A percentile compares a stretch with the other conserved stretches of the same genome.
These are phyloP conservation scores for Drosophila pseudoobscura DNA, from an alignment of 1,140 invertebrate species.

Conservation along the genomic window DNA sequence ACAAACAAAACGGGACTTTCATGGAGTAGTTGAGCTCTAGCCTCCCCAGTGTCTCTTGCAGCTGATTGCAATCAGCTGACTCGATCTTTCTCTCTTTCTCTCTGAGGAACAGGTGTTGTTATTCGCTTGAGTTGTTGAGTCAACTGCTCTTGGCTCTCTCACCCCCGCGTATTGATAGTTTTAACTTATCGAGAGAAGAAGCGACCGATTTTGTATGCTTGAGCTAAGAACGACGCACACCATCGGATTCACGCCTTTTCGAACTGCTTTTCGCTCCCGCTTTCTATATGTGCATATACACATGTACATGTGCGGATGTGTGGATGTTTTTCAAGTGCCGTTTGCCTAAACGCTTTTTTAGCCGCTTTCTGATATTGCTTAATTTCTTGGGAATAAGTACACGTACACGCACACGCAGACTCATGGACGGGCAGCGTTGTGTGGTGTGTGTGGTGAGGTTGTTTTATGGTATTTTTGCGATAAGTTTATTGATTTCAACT, in stretches of 20 bases:
- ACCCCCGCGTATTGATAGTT: too few relatives aligned
- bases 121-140: too few relatives aligned
- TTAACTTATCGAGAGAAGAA: too few relatives aligned
- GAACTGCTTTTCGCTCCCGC: conserved; percentile 3
- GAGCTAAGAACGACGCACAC: background rate
- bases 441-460: conserved; percentile 21
- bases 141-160: too few relatives aligned
- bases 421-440: conserved; percentile 7
- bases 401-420: conserved; percentile 4
- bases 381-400: conserved; percentile 38
- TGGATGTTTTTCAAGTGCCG: conserved; percentile 31
- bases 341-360: conserved; percentile 42
- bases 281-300: background rate
- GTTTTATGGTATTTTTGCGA: conserved; percentile 50
- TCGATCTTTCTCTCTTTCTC: background rate
- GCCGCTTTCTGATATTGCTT: conserved; percentile 39
- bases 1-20: too few relatives aligned
- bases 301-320: conserved; percentile 1
- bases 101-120: too few relatives aligned
- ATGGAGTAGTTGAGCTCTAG: too few relatives aligned
- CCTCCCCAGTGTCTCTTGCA: too few relatives aligned
- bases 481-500: conserved; percentile 80
- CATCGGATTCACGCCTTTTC: conserved; percentile 27
- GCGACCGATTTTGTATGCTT: too few relatives aligned
- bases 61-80: background rate